Evolutionary conservation across 2,888 invertebrate species (phyloP), one percentile per base, ranked within the genome.

Genomic region (Chaitophorus viminalis): DNA sequence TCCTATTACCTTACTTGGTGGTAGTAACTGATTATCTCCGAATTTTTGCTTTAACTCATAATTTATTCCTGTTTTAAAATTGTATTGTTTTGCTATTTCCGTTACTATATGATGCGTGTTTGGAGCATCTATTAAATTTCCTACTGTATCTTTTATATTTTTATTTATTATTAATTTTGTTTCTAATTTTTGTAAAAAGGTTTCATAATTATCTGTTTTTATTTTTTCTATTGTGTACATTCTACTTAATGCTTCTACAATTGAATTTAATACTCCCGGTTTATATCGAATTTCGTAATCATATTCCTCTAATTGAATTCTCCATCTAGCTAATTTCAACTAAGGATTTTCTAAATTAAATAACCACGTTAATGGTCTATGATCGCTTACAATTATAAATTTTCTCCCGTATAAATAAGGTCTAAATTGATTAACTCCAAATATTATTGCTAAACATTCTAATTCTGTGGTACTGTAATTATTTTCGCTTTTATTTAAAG

Each of bases 371-470:
- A 89, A 52, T 14, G 88, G 88, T 74, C 74, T 31, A 70, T 84
- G 88, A 78, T 89, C 89, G 8, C 9, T 74, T 21, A 72, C 68
- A 1, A 92, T 91, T 0, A 89, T 90, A 52, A 89, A 89, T 33
- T 78, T 72, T 82, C 70, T 52, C 11, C 81, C 86, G 31, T 86
- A 77, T 21, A 89, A 65, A 88, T 91, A 91, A 4, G 91, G 91
- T 78, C 90, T 81, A 81, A 90, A 91, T 89, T 90, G 89, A 78
- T 90, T 90, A 21, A 90, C 89, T 54, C 90, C 90, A 89, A 89
- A 90, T 33, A 91, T 89, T 3, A 91, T 90, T 29, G 90, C 91
- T 60, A 91, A 82, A 5, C 90, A 89, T 90, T 91, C 91, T 88
- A 90, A 90, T 90, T 91, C 90, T 11, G 88, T 90, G 21, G 90